Base-by-base conservation (phyloP, 2,888 invertebrate genomes). In the Elysia crispata region DNA sequence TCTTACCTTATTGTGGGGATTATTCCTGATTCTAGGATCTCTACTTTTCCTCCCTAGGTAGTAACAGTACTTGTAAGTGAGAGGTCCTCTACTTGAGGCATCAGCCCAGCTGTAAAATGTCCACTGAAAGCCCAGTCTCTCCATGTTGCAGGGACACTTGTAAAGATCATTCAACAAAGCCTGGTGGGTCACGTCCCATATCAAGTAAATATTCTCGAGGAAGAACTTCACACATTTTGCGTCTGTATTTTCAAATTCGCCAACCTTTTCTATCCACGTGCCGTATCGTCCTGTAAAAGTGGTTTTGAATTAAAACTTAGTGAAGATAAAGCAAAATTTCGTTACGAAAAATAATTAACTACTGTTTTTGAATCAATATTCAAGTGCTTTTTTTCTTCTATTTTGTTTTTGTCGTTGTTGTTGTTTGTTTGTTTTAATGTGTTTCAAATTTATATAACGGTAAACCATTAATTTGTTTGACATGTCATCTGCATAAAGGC, bases 1-100 rank as follows among this genome's bases (percentile, higher is more conserved):
- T 20, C 31, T 74, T 74, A 74, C 74, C 60, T 60, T 74, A n/a
- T 74, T 74, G 62, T 60, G 74, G 28, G 74, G 74, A 50, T 74
- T 74, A n/a, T 60, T 60, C n/a, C 31, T 60, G 28, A 74, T 30
- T 28, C 11, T 74, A 15, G 60, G 28, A 1, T 3, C 8, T 31
- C 60, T 74, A n/a, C 60, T 60, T 28, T 20, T 74, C n/a, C 23
- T 41, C 13, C 74, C 60, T 31, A 74, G 28, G 11, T 57, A 57
- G 25, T 50, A 60, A n/a, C 74, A 74, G 31, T 23, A 28, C n/a
- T 30, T 60, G 60, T 60, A 74, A 13, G 72, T 73, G 3, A 23
- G 41, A 41, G 41, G 11, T 41, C 41, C 41, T 41, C 41, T 41
- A 11, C 41, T 41, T 41, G 41, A 41, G 31, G 60, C 31, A 20